Base-by-base conservation (phyloP, 1,140 invertebrate genomes). In the Sitodiplosis mosellana region DNA sequence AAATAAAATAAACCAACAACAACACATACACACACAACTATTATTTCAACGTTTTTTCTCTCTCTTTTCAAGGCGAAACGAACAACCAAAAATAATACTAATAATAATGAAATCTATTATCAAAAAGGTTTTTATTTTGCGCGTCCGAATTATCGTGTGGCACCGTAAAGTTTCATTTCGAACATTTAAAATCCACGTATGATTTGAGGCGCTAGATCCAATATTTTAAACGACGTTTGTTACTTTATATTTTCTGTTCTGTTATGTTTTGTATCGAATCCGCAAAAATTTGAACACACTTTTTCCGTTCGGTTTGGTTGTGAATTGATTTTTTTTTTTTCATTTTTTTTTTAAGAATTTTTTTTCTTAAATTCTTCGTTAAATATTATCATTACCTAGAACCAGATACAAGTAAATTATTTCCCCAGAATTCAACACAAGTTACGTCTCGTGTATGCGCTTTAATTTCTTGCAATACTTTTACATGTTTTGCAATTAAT, bases 401-500 rank as follows among this genome's bases (percentile, higher is more conserved):
- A 43, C 71, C 76, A 19, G 76, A 75, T 4, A 75, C 69, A 42
- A 79, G 53, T 12, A 71, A 66, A 52, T 65, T 72, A 58, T 76
- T 70, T 10, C 69, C 66, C 12, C 69, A 69, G 57, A 79, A 78
- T 59, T 77, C 75, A 37, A 76, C 72, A 47, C 66, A 66, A 36
- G 76, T 82, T 20, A 84, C 70, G 63, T 83, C 80, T 54, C 73
- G 79, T 1, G 65, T 68, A 54, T 82, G 77, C 17, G 57, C 57
- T 20, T 63, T 60, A 1, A 80, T 53, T 20, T 57, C 71, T 59
- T 78, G 75, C 27, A 78, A 51, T 45, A 63, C 50, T 50, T 60
- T 64, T 17, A 66, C 65, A 49, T 56, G 55, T 48, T 56, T 48
- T 18, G 14, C 41, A 12, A 12, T 34, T 22, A 48, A 27, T 33